Evolutionary conservation across 2,113 vertebrate genomes (phyloP).

Genomic region (Dasypus novemcinctus): DNA sequence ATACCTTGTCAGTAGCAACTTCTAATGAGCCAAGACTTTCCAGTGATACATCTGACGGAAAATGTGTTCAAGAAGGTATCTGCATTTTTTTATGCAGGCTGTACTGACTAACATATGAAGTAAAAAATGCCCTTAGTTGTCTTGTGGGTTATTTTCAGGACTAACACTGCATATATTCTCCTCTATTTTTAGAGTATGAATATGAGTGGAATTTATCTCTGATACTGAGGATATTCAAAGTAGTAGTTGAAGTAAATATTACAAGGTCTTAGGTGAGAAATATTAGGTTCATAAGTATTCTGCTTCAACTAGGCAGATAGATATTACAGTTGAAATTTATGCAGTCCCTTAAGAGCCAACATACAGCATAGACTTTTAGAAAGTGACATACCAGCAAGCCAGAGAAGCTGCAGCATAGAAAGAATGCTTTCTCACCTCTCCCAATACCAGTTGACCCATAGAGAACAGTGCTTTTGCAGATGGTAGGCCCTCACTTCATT

Average conservation of each 20-base stretch:
- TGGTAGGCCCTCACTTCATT: slow-evolving; percentile 34
- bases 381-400: neutral
- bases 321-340: neutral
- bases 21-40: slow-evolving; percentile 79
- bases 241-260: neutral
- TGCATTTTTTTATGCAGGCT: slow-evolving; percentile 49
- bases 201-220: neutral
- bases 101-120: neutral
- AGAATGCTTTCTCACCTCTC: neutral
- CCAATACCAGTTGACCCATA: neutral
- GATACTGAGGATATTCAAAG: neutral
- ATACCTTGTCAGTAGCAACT: slow-evolving; percentile 74
- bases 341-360: neutral
- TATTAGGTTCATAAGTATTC: neutral
- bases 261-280: neutral
- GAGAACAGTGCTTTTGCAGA: slow-evolving; percentile 25
- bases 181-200: neutral
- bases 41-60: slow-evolving; percentile 78
- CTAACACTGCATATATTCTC: neutral
- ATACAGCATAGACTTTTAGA: neutral
- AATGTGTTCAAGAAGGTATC: slow-evolving; percentile 82
- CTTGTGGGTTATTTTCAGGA: neutral
- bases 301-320: neutral
- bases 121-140: neutral
- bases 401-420: neutral